Evolutionary conservation across 2,888 invertebrate genomes (phyloP), one percentile per base, ranked within the genome.

Genomic region (Pandemis heparana): DNA sequence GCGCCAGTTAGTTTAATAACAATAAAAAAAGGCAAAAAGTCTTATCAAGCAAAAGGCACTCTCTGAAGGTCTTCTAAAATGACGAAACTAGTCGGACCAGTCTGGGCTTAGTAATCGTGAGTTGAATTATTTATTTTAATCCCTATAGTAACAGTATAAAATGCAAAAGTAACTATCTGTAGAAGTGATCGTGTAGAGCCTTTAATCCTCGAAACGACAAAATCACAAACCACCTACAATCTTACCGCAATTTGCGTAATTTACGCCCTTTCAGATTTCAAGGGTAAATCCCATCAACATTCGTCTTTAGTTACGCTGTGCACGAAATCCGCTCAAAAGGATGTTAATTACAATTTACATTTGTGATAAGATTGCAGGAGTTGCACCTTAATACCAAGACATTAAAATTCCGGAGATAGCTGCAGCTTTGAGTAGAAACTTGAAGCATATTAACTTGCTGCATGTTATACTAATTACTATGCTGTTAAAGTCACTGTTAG

Each of bases 211-310:
- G n/a, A 48, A n/a, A 14, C 48, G n/a, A n/a, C n/a, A 7, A 53
- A 3, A 53, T 8, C 16, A 7, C 6, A 8, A 16, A 16, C 16
- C 6, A 23, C 12, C 10, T 12, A 56, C n/a, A 56, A 32, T 23
- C 10, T 18, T 16, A 5, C 53, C 51, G 16, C 16, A 61, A 43
- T 18, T 14, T 63, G 23, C 23, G 46, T 53, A 53, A 63, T 46
- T 12, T 23, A 23, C 18, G 9, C 63, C 39, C 39, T 9, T 7
- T 23, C 46, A 46, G 8, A 46, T 23, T 23, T 1, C 12, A 18
- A 63, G 63, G 32, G 63, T 39, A 38, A 56, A 60, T 46, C 32
- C 63, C 23, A 63, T 63, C 63, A 63, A 32, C 46, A n/a, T 63
- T 63, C 63, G 32, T 8, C 43, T 43, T 43, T 14, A 63, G 63